Base-by-base conservation (phyloP, 2,888 invertebrate genomes). In the Drosophila flavopinicola region DNA sequence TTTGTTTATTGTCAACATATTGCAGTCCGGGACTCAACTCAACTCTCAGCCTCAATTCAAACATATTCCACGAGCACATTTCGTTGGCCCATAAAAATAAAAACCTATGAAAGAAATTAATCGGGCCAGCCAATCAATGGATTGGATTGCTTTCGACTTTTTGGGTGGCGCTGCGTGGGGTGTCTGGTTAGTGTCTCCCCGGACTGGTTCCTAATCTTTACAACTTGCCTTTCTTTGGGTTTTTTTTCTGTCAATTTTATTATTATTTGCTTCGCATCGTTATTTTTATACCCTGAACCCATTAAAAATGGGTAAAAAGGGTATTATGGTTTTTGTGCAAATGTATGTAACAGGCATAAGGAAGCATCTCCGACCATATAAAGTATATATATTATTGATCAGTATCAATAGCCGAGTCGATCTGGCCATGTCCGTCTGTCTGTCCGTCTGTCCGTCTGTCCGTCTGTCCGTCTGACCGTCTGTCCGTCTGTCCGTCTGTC, bases 81-180 rank as follows among this genome's bases (percentile, higher is more conserved):
- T 70, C 51, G 66, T 57, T 41, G 65, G 23, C 57, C 35, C 70
- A 75, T 80, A 86, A 86, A 80, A 79, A 39, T 23, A 48, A 74
- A 74, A 84, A 75, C 78, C 80, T 66, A 77, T 73, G 74, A 63
- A 71, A 60, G 82, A 84, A 70, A 85, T 85, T 69, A 85, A 73
- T 41, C 60, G 41, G 41, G 1, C 24, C 48, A 60, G 9, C 59
- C 72, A 79, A 86, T 86, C 85, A 79, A 84, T 86, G 61, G 61
- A 84, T 86, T 59, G 61, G 60, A 44, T 54, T 78, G 52, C 60
- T 51, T 58, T 49, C 25, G 20, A 32, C 6, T 52, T 59, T 61
- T 68, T 74, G 75, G 85, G 82, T 84, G 85, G 86, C 82, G 52
- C 78, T 77, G 78, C 82, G 82, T 78, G 85, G 78, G 85, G 63